Base-by-base conservation (phyloP, 2,113 vertebrate species). In the Cheilinus undulatus region DNA sequence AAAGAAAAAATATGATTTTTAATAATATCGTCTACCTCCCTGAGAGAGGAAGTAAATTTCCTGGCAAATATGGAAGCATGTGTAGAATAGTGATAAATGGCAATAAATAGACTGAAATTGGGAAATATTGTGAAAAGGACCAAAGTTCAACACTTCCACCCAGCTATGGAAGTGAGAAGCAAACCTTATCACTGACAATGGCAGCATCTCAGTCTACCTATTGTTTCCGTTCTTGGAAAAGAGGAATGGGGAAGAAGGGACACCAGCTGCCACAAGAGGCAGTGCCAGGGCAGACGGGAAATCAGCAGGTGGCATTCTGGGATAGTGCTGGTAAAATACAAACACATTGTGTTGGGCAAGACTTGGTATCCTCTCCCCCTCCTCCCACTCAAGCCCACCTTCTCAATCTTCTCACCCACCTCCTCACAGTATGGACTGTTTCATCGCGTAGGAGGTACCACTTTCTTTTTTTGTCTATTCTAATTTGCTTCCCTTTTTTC, bases 251-350 rank as follows among this genome's bases (percentile, higher is more conserved):
- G 60, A n/a, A 69, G 61, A 65, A 69, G 57, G 32, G 64, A 74
- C 46, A 75, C 88, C 92, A 93, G 88, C 82, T 89, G 88, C 80
- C 84, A 50, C 42, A 64, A 70, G 53, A 83, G 62, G 56, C 60
- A 67, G 72, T 85, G 88, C 89, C 86, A 90, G 62, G 86, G 88
- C 93, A 94, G 93, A 94, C 75, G 91, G 93, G 60, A 78, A 82
- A 88, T 73, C 92, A 91, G 90, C 90, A 85, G 88, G 93, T 26
- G 79, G 86, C 74, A 68, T 87, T 89, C 64, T 87, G 83, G 80
- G 73, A 86, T 48, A 73, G 65, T 76, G 84, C 77, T 68, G 73
- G 58, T 75, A 73, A 77, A 86, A 70, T 76, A 85, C 67, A 83
- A 86, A 85, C 73, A 83, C 58, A 69, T 32, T 72, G 72, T 59